Evolutionary conservation across 64 coral and sea anemone genomes (phyloP), one percentile per base, ranked within the genome.

Genomic region (Trachythela sp.): DNA sequence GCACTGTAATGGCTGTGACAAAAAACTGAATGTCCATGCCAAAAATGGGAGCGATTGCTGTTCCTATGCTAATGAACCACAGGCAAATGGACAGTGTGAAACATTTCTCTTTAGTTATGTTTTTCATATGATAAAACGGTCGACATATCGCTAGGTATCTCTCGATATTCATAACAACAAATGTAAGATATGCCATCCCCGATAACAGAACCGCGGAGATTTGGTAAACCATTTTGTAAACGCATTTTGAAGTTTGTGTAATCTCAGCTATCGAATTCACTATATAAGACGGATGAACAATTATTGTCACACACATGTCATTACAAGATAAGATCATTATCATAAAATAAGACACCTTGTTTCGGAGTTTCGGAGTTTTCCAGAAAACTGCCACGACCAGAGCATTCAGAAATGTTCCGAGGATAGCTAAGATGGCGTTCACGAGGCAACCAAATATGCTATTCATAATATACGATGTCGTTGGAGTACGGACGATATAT

Each of bases 161-260:
- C 17, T 80, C 75, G 75, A 30, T 18, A 39, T 80, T 80, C 75
- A 80, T 80, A 8, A 38, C 75, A 39, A 80, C 20, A 20, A 80
- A 39, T 35, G 75, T 80, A 39, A 80, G 37, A 30, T 34, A 80
- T 3, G 75, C 31, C 34, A 80, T 80, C 30, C 75, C 75, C 15
- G 75, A 80, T 15, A 80, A 39, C 8, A 80, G 31, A 30, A 80
- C 75, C 15, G 75, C 75, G 0, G 75, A 80, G 9, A 29, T 80
- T 39, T 80, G 75, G 37, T 80, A 80, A 30, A 36, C 13, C 75
- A 80, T 80, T 80, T 80, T 80, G 75, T 80, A 80, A 30, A 30
- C 31, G 30, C 75, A 80, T 39, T 37, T 80, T 37, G 75, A 30
- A 39, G 30, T 36, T 13, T 35, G 0, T 0, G 34, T 80, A 2